A percentile compares a stretch with the other conserved stretches of the same genome.
Conservation (phyloP, 2,113 vertebrate genomes). For the Tragelaphus strepsiceros region DNA sequence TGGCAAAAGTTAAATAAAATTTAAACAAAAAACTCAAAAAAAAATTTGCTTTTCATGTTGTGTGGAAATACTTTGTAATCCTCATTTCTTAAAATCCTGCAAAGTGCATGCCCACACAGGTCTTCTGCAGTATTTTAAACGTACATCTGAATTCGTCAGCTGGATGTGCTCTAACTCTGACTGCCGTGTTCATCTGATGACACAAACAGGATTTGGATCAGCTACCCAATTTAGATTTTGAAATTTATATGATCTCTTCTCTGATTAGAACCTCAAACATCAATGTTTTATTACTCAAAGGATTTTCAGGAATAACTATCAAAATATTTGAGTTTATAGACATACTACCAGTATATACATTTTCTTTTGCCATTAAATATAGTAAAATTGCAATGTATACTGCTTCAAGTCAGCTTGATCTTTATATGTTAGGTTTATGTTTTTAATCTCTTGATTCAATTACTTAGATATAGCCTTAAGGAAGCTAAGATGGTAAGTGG, state of each 20-base stretch:
- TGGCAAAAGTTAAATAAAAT: too few relatives aligned
- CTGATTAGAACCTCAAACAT: background rate
- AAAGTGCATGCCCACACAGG: background rate
- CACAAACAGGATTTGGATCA: background rate
- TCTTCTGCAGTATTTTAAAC: constrained; percentile 3
- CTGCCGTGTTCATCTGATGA: background rate
- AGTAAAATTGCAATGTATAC: background rate
- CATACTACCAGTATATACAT: background rate
- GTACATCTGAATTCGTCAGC: background rate
- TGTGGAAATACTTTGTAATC: background rate
- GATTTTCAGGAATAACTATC: background rate
- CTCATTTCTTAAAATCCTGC: background rate
- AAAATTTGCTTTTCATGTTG: background rate
- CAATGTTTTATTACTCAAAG: background rate
- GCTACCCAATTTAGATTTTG: background rate
- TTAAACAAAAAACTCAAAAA: too few relatives aligned
- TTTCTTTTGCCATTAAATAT: background rate
- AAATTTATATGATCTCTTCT: background rate
- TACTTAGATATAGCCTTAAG: constrained; percentile 52
- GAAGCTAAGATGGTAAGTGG: constrained; percentile 58
- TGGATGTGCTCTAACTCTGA: background rate
- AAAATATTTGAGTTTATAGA: background rate
- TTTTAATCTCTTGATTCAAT: constrained; percentile 49
- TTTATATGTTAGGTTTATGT: constrained; percentile 22
- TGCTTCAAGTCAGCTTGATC: background rate